phyloP scores from a whole-genome alignment of 2,888 invertebrate species.

The Entomobrya multifasciata region DNA sequence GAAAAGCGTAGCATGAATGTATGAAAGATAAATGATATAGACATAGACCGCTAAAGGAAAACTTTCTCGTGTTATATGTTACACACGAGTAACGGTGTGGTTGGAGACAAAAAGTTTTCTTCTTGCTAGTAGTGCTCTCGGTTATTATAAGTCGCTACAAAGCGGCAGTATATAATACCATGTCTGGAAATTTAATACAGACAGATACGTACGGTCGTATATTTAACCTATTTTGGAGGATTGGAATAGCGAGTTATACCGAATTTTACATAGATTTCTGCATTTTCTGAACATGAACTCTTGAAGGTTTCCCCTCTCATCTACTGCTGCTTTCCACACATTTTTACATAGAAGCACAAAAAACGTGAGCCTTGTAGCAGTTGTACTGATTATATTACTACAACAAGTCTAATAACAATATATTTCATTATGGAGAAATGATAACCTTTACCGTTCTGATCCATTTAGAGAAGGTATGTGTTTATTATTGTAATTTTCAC shows the following conservation, averaged over 20 bases:
- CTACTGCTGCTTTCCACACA: neutral
- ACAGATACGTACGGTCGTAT: neutral
- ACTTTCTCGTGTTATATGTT: constrained; percentile 3
- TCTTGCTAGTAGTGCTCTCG: neutral
- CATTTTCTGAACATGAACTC: constrained; percentile 34
- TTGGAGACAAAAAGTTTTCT: no score
- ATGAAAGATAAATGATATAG: neutral
- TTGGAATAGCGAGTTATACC: constrained; percentile 30
- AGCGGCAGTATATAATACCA: neutral
- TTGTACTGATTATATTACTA: neutral
- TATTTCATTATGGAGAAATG: neutral
- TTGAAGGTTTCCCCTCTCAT: constrained; percentile 25
- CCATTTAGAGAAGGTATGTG: constrained; percentile 27
- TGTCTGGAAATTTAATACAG: neutral
- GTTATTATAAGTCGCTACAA: neutral
- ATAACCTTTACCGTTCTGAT: neutral
- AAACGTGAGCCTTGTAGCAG: neutral
- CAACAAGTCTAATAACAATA: neutral
- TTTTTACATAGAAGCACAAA: no score
- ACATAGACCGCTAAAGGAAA: neutral
- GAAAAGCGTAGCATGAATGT: constrained; percentile 5
- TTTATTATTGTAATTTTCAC: neutral
- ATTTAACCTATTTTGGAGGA: no score
- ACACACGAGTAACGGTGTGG: no score
- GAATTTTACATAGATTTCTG: constrained; percentile 3